Base-by-base conservation (phyloP, 2,797 vertebrate species). In the Mormyrus proboscirostris region DNA sequence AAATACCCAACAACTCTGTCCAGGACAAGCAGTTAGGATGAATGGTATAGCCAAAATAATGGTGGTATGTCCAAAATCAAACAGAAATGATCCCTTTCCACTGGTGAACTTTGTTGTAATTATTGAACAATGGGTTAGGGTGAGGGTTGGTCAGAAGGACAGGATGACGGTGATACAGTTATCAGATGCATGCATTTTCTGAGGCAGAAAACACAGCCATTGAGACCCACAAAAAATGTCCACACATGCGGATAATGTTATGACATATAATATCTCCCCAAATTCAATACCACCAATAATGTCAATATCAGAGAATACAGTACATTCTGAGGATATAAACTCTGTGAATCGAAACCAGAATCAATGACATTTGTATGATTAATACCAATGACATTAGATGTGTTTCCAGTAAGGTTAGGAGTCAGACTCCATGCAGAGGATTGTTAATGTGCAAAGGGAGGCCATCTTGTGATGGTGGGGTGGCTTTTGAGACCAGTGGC, bases 381-480 rank as follows among this genome's bases (percentile, higher is more conserved):
- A 86, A 89, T 50, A 50, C 76, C 57, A 57, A 25, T 55, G 50
- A 57, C 29, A 79, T 73, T 82, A 86, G 83, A 86, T 79, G 88
- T 90, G 87, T 90, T 91, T 89, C 88, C 88, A 89, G 89, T 88
- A 90, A 86, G 33, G 62, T 88, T 90, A 91, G 57, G 33, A 73
- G 89, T 76, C 59, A 55, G 86, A 53, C 76, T 79, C 86, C 85
- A 84, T 88, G 86, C 50, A 49, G 55, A 89, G 87, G 88, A 49
- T 29, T 65, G 88, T 69, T 89, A 85, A 89, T 91, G 85, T 85
- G 33, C 22, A 33, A 85, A 65, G 8, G 49, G 49, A 59, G 89
- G 53, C 22, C 82, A 88, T 85, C 50, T 89, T 90, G 62, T 76
- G 69, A 87, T 73, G 33, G 19, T 53, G 86, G 16, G 69, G 33